Percentiles rank a stretch among this genome's conserved stretches.
Conservation (phyloP, 2,113 vertebrate species). For the Prolemur simus region DNA sequence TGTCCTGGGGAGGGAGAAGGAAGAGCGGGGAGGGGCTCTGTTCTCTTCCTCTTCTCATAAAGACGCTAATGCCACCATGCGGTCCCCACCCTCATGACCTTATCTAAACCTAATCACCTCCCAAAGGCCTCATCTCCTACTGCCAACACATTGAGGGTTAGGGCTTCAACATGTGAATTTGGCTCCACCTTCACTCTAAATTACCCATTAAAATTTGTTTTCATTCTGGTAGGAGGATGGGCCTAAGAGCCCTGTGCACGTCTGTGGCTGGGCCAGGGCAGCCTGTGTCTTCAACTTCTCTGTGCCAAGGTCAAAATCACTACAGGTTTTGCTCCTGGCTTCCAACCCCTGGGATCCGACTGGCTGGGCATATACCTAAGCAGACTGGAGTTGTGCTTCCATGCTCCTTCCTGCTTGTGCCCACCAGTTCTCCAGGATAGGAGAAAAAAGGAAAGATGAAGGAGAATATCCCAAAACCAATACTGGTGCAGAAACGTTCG, state of each 20-base stretch:
- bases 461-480: background rate
- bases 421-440: background rate
- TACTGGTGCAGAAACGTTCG: background rate
- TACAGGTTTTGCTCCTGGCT: background rate
- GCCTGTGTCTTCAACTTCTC: background rate
- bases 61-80: background rate
- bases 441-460: background rate
- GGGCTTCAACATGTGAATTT: background rate
- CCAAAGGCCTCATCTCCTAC: background rate
- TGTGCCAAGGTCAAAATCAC: background rate
- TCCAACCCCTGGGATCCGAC: background rate
- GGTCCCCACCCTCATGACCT: background rate
- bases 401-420: background rate
- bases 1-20: background rate
- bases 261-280: rapidly evolving
- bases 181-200: background rate
- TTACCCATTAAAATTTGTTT: conserved; percentile 11
- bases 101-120: background rate
- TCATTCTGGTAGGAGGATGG: background rate
- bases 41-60: background rate
- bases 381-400: background rate
- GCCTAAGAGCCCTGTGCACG: rapidly evolving
- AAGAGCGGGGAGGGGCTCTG: too few species aligned
- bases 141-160: background rate
- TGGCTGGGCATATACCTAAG: background rate